Base-by-base conservation (phyloP, 2,797 vertebrate species). In the Tolypeutes matacus region DNA sequence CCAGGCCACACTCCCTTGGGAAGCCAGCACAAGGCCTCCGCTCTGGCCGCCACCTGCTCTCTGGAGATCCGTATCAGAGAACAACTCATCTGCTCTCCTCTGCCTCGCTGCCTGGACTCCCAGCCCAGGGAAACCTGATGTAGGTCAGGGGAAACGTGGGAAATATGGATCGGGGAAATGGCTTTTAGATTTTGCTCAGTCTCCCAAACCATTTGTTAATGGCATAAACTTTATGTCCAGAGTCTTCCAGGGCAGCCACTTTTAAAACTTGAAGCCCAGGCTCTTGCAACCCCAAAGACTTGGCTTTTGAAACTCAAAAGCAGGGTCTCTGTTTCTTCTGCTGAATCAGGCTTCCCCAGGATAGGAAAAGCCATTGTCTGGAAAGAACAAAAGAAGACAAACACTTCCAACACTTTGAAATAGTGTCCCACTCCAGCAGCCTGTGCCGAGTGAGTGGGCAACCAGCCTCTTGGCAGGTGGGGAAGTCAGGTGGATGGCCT, bases 401-500 rank as follows among this genome's bases (percentile, higher is more conserved):
- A 27, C 5, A 23, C 3, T 65, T 58, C 21, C 58, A 56, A 10
- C 14, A 2, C 25, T 31, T 46, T 31, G 1, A 92, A 92, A 13
- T 4, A 29, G 20, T 15, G n/a, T 21, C 51, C 23, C 23, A 4
- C 25, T 7, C 31, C 1, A 0, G 46, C 46, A 31, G 62, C 39
- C 36, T 2, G 21, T 21, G 46, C 0, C 7, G 42, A 31, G 27
- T 2, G 20, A 10, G 23, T 3, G 58, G 65, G 39, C 20, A 10
- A 12, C 29, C 36, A 60, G 51, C 6, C 56, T 17, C 34, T 12
- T 7, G 13, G 46, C 39, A 15, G 64, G 36, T 4, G 15, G 2
- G 42, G 67, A 6, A 27, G 36, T 46, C 6, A 23, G 21, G 9
- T 3, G 9, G 12, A 0, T 0, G 31, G 58, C 7, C 17, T 29